Conservation (phyloP, 2,888 invertebrate species). For the Nebria salina region DNA sequence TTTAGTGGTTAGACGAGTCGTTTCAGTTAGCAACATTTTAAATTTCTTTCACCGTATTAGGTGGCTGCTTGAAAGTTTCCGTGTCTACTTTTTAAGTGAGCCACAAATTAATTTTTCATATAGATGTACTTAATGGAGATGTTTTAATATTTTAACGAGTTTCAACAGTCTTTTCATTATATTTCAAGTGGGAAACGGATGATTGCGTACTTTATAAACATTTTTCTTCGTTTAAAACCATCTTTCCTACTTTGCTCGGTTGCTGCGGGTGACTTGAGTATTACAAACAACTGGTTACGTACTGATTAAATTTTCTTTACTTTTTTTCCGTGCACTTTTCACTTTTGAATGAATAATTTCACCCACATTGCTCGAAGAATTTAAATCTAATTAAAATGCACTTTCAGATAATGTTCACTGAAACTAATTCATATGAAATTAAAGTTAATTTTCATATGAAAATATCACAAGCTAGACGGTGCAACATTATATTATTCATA, state of each 20-base stretch:
- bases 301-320: not conserved
- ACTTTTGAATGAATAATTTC: not conserved
- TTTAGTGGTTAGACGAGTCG: not conserved
- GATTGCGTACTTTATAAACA: not conserved
- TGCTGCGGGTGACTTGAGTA: not conserved
- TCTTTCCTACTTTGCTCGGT: not conserved
- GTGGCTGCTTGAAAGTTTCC: not conserved
- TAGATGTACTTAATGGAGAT: conserved; percentile 1
- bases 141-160: conserved; percentile 18
- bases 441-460: too few species aligned
- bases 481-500: too few species aligned
- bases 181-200: conserved; percentile 8
- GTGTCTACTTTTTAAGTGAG: not conserved
- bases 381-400: too few species aligned
- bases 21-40: not conserved
- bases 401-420: too few species aligned
- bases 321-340: not conserved
- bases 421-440: too few species aligned
- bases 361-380: not conserved
- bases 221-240: not conserved
- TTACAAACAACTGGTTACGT: not conserved
- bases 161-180: conserved; percentile 26
- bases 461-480: too few species aligned
- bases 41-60: not conserved
- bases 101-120: conserved; percentile 12